Base-by-base conservation (phyloP, 2,797 vertebrate genomes). In the Pitangus sulphuratus region DNA sequence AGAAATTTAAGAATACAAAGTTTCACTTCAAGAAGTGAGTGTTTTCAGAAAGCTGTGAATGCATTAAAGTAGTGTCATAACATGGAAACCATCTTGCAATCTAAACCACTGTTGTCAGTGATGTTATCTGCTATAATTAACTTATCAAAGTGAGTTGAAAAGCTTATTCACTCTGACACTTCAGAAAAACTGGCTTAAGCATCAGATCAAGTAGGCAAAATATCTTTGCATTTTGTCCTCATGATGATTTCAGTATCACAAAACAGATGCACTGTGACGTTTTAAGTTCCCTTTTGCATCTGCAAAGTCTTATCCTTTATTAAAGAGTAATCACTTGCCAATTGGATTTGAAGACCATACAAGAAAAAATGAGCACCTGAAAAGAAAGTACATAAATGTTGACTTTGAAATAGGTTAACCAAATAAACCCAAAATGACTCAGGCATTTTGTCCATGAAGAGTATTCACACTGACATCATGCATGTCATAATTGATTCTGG, bases 91-190 rank as follows among this genome's bases (percentile, higher is more conserved):
- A 47, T 88, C 83, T 93, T 93, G 86, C 86, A 79, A 15, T 75
- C 33, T 89, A 33, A 89, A 80, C 70, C 56, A 64, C 66, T 66
- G 51, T 64, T 74, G 58, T 79, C 84, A 82, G 45, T 87, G 54
- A 79, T 89, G 83, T 65, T 86, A 69, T 70, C 50, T 57, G 40
- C 90, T 94, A 72, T 84, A 90, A 95, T 89, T 95, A 84, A 82
- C 72, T 75, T 33, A 40, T 4, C 28, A 42, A 79, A 90, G 50
- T 62, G 62, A 28, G 35, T 77, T 66, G 76, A 94, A 93, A 82
- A 54, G 21, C 54, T 86, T 61, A 24, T 91, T 91, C 42, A 39
- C 17, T 78, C 65, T 28, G 35, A 51, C 62, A 15, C 40, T 31
- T 87, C 62, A 70, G 35, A 76, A 84, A 90, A 91, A 53, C 54